Base-by-base conservation (phyloP, 2,113 vertebrate species). In the Apeltes quadracus region DNA sequence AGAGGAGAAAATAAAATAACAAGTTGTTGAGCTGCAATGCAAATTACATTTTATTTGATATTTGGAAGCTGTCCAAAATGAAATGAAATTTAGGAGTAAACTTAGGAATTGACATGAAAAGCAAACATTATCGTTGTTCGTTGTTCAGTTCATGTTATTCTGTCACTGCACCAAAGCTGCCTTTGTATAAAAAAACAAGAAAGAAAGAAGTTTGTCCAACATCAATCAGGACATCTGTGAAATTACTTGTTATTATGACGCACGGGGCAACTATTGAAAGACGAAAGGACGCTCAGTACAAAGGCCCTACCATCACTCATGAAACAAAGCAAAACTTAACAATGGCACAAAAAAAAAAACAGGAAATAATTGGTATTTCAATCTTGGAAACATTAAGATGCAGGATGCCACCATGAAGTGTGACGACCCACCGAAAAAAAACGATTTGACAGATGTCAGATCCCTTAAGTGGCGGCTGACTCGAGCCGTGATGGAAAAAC, bases 181-280 rank as follows among this genome's bases (percentile, higher is more conserved):
- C 74, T 84, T 80, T 36, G 59, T 55, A n/a, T 11, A 61, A 39
- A 29, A 76, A 51, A 20, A 73, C 65, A 61, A 15, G 29, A 67
- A 70, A 44, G 51, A 34, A 73, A 69, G 57, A 15, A 39, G 39
- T 83, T 76, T 84, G 72, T 84, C 76, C 78, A 77, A 90, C 78
- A 88, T 88, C 88, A 84, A 81, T 86, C 88, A 84, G 75, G 76
- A 82, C 65, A 27, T 68, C 64, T 63, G 32, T 84, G 82, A 87
- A 79, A 74, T 48, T 51, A 71, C 72, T 66, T 82, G 23, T 41
- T 80, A 74, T 82, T 83, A 36, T 71, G 55, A 68, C 66, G 48
- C 75, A 89, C 55, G 43, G 70, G 84, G 84, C 70, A 79, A 69
- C 70, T 84, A 87, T 12, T 76, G 79, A 82, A 80, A 72, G 82